Evolutionary conservation across 2,888 invertebrate species (phyloP).

Genomic region (Adelognathus sp.): DNA sequence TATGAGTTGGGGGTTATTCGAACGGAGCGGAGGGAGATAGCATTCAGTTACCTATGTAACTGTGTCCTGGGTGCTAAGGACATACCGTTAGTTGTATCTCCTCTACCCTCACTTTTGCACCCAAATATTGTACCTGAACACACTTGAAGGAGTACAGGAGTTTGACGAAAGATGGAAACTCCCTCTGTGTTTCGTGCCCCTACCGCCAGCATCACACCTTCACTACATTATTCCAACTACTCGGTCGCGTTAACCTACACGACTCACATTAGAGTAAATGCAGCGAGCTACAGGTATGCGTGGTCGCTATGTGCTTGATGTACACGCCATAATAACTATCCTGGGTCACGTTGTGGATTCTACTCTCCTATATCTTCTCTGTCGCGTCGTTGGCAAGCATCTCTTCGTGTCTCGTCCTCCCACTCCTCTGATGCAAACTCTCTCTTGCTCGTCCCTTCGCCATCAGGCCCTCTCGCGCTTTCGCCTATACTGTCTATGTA

Average conservation of each 20-base stretch:
- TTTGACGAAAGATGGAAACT: not conserved
- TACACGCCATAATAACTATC: conserved; percentile 64
- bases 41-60: not conserved
- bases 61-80: not conserved
- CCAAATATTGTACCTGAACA: not conserved
- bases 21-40: not conserved
- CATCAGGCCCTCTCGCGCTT: not conserved
- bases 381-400: too few relatives aligned
- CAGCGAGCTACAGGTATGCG: conserved; percentile 35
- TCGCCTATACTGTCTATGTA: not conserved
- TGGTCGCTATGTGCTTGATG: conserved; percentile 56
- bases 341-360: conserved; percentile 54
- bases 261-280: conserved; percentile 15
- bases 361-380: conserved; percentile 39
- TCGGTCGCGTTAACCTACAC: not conserved
- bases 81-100: not conserved
- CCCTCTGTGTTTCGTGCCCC: not conserved
- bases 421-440: conserved; percentile 12
- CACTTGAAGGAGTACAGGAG: not conserved
- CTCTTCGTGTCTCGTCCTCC: conserved; percentile 18
- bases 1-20: not conserved
- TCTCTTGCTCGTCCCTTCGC: conserved; percentile 6
- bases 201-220: not conserved
- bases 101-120: not conserved
- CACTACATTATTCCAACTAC: not conserved